These are phyloP conservation scores for Panulirus ornatus DNA, from an alignment of 1,140 invertebrate species.

Conservation along the genomic window DNA sequence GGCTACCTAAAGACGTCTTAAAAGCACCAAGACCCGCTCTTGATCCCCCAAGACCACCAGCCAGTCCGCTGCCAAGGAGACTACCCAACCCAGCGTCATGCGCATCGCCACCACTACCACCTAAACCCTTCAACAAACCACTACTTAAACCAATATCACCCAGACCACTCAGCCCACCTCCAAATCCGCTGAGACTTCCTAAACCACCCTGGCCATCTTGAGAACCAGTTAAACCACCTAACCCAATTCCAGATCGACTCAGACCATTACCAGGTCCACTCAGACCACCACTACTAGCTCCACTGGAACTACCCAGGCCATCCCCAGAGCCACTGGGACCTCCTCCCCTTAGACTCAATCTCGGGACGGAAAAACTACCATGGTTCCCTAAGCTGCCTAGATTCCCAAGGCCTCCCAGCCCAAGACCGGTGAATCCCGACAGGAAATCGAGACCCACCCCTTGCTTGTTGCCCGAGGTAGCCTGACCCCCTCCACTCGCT, in stretches of 20 bases:
- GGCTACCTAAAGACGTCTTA: not conserved
- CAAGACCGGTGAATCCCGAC: not conserved
- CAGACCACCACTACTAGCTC: too few relatives aligned
- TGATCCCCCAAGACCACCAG: not conserved
- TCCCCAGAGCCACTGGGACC: not conserved
- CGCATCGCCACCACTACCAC: not conserved
- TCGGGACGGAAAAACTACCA: not conserved
- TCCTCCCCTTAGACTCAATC: not conserved
- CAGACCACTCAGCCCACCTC: not conserved
- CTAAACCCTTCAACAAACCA: not conserved
- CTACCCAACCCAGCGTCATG: not conserved
- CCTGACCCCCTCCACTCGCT: too few relatives aligned
- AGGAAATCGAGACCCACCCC: not conserved
- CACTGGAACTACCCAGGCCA: not conserved
- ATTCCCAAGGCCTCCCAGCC: not conserved
- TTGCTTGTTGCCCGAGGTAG: not conserved
- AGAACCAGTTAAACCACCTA: not conserved
- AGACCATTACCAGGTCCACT: not conserved
- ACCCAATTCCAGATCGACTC: not conserved
- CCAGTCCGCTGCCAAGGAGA: not conserved
- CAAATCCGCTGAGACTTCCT: not conserved
- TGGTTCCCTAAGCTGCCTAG: not conserved
- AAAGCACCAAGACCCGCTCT: not conserved
- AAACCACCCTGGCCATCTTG: not conserved
- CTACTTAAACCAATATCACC: not conserved